Base-by-base conservation (phyloP, 2,888 invertebrate genomes). In the Ichneumon xanthorius region DNA sequence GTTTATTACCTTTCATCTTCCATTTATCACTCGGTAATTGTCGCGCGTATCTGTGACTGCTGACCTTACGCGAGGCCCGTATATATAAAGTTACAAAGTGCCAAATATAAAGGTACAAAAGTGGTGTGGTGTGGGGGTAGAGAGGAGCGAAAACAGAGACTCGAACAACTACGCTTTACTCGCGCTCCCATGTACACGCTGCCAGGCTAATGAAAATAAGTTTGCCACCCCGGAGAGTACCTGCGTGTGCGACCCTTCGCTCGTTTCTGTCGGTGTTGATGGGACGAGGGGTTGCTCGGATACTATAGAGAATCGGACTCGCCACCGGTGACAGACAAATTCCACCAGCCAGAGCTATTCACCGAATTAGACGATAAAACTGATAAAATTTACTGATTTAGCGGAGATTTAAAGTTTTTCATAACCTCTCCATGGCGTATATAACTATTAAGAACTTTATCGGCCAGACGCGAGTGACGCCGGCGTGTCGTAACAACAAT, bases 321-420 rank as follows among this genome's bases (percentile, higher is more conserved):
- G 53, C 22, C 19, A 11, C 22, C 19, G 55, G 22, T 80, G 82
- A 85, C 78, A 87, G 85, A 88, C 87, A 86, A 87, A 88, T 86
- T 26, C 33, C 37, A 68, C 63, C 30, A n/a, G 40, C 55, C 58
- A 22, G 87, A 89, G 89, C 90, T 90, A 89, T 91, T 87, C 88
- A 83, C 84, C 88, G 89, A 89, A 91, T 91, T 90, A 89, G 86
- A 88, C 89, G 88, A 91, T 91, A 90, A 91, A 91, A 89, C 90
- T 89, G 88, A 91, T 91, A 90, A 91, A 91, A 89, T 90, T 89
- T 89, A 80, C 87, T 89, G 89, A 91, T 91, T 91, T 90, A 90
- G 86, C 81, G 86, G 58, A 79, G 76, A 37, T 50, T 68, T 61
- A 67, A 73, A 78, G 40, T 83, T 68, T 40, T 61, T 61, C 14